Evolutionary conservation across 2,888 invertebrate genomes (phyloP).

Genomic region (Platypus cylindrus): DNA sequence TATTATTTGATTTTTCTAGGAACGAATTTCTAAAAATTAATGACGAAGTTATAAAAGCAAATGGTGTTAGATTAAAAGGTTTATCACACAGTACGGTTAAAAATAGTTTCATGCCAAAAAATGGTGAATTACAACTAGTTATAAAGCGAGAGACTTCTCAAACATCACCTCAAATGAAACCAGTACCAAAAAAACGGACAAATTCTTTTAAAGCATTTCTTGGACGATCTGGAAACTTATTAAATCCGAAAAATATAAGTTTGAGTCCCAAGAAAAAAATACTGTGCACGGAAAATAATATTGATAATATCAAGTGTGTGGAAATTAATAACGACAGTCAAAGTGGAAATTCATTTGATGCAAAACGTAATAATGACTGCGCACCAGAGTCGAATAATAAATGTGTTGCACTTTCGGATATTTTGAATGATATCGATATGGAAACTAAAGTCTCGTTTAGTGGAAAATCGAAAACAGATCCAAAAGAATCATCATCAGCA

Average conservation of each 20-base stretch:
- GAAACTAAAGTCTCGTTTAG: slow-evolving; percentile 24
- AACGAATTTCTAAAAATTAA: slow-evolving; percentile 72
- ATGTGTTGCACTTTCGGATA: slow-evolving; percentile 19
- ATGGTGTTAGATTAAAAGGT: slow-evolving; percentile 67
- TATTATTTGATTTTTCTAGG: slow-evolving; percentile 41
- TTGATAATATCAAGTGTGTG: neutral
- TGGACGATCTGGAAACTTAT: slow-evolving; percentile 4
- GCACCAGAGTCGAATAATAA: slow-evolving; percentile 3
- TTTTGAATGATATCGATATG: slow-evolving; percentile 13
- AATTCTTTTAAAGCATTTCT: slow-evolving; percentile 15
- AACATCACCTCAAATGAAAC: slow-evolving; percentile 4
- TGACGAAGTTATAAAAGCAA: slow-evolving; percentile 83
- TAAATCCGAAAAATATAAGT: slow-evolving; percentile 7
- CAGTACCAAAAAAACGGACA: slow-evolving; percentile 12
- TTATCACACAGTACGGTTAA: slow-evolving; percentile 51
- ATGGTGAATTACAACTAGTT: slow-evolving; percentile 36
- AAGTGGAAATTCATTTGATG: neutral
- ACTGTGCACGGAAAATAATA: neutral
- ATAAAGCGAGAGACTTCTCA: slow-evolving; percentile 13
- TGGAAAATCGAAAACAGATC: slow-evolving; percentile 15
- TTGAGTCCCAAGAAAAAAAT: neutral
- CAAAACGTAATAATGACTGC: neutral
- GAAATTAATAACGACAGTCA: neutral
- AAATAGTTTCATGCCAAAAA: slow-evolving; percentile 30
- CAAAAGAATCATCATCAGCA: neutral